Evolutionary conservation across 2,888 invertebrate genomes (phyloP), one percentile per base, ranked within the genome.

Genomic region (Ichneumon xanthorius): DNA sequence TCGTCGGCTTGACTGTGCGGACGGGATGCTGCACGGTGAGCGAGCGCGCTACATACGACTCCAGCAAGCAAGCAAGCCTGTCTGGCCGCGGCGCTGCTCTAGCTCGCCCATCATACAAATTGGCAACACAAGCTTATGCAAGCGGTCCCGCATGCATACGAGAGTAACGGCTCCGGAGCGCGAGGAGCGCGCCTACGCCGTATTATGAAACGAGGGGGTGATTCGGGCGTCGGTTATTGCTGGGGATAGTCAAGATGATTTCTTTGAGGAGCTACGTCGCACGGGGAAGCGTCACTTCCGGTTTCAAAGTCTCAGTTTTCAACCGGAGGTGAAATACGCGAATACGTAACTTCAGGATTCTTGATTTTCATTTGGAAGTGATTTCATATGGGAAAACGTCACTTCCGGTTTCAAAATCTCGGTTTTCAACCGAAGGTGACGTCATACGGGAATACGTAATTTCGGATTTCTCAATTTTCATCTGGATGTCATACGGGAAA

Each of bases 41-140:
- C 55, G 78, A 78, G 77, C 26, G 55, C 26, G 65, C 40, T 73
- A 7, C 40, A 68, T n/a, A 16, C 45, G 1, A 65, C 33, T 55
- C 53, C 7, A 16, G 33, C 55, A 30, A 58, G 53, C 55, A 30
- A 58, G 53, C n/a, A 0, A 37, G 58, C 63, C 61, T 22, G 19
- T 79, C 71, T 45, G 1, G 6, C 6, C 3, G 26, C 53, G 40
- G 48, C 58, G 67, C 48, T 16, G 67, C 65, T 80, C 48, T 79
- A 30, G 50, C 73, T 45, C 67, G 80, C 37, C 63, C 50, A 72
- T 67, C 72, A 55, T 73, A 73, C 80, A 80, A 80, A 80, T 73
- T 80, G 73, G 73, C n/a, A 68, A 80, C 73, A 58, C 80, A 48
- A 80, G 73, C 65, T 80, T 45, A 70, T 61, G 55, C 40, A 6